These are phyloP conservation scores for Oncorhynchus masou DNA, from an alignment of 2,113 vertebrate genomes.

Conservation along the genomic window DNA sequence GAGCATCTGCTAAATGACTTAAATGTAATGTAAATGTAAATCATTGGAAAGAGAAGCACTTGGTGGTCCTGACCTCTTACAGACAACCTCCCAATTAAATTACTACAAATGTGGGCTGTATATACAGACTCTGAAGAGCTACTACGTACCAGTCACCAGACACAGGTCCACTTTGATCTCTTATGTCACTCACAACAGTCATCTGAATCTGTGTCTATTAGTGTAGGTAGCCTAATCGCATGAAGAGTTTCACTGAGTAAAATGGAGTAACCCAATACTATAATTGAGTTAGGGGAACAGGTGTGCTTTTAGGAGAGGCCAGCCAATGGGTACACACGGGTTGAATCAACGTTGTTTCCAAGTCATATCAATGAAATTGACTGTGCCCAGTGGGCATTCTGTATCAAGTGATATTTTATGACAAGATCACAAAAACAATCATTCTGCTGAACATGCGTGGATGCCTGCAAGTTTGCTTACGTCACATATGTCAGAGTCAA, in stretches of 20 bases:
- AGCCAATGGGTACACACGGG: too few relatives aligned
- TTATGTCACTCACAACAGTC: slow-evolving; percentile 40
- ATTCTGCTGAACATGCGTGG: not conserved
- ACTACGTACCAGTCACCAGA: slow-evolving; percentile 32
- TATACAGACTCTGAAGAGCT: slow-evolving; percentile 44
- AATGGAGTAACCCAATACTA: not conserved
- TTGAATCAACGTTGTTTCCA: too few relatives aligned
- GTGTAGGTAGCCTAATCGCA: not conserved
- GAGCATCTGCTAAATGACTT: too few relatives aligned
- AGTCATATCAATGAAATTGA: too few relatives aligned
- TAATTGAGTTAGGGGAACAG: slow-evolving; percentile 1
- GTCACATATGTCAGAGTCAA: too few relatives aligned
- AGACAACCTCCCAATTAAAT: slow-evolving; percentile 37
- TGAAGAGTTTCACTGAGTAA: not conserved
- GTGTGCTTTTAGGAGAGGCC: not conserved
- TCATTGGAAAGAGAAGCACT: not conserved
- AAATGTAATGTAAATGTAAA: too few relatives aligned
- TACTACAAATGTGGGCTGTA: slow-evolving; percentile 35
- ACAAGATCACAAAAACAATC: slow-evolving; percentile 6
- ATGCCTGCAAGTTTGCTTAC: not conserved
- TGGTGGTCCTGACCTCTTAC: slow-evolving; percentile 13
- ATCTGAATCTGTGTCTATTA: slow-evolving; percentile 1
- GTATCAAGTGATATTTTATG: slow-evolving; percentile 15
- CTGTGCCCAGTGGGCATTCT: not conserved
- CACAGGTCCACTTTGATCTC: slow-evolving; percentile 47